Base-by-base conservation (phyloP, 2,797 vertebrate genomes). In the Aulostomus chinensis region DNA sequence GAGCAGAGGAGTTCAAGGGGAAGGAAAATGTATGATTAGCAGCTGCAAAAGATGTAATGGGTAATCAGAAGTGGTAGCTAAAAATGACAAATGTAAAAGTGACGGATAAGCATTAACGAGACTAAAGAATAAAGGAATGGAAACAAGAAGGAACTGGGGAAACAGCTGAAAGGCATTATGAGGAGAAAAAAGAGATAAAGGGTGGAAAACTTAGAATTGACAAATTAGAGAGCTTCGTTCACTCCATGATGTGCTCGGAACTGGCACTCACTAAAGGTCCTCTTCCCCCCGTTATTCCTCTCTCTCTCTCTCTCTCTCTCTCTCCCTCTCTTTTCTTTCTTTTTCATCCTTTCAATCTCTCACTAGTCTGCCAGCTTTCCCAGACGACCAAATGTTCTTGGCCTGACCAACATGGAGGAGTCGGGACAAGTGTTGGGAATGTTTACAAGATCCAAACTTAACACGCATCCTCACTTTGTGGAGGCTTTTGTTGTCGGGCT, bases 371-470 rank as follows among this genome's bases (percentile, higher is more conserved):
- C 66, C 66, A 69, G 58, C 45, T 68, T 67, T 58, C 47, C 40
- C 45, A 68, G 51, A 62, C 30, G 67, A 53, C 54, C 68, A 66
- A 57, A 50, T 70, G 48, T 60, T 76, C 68, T 68, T 64, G 57
- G 61, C 61, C 41, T 35, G 48, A 53, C 41, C 52, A 68, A n/a
- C 48, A 50, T 10, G 17, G 25, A 67, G 63, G 49, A 78, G 48
- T 51, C 24, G 2, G 36, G 70, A 61, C 36, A 51, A 60, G 33
- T 41, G 56, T 39, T 5, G 39, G 25, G 55, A 68, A 50, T 60
- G 57, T 66, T 71, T 63, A 56, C 47, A 30, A 32, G 43, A 52
- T 61, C 33, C 24, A 47, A 16, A 39, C 47, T 60, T 55, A 64
- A 55, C 15, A 49, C 33, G 41, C 35, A 18, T 45, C 46, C 37